Conservation (phyloP, 2,113 vertebrate species). For the Cariama cristata region DNA sequence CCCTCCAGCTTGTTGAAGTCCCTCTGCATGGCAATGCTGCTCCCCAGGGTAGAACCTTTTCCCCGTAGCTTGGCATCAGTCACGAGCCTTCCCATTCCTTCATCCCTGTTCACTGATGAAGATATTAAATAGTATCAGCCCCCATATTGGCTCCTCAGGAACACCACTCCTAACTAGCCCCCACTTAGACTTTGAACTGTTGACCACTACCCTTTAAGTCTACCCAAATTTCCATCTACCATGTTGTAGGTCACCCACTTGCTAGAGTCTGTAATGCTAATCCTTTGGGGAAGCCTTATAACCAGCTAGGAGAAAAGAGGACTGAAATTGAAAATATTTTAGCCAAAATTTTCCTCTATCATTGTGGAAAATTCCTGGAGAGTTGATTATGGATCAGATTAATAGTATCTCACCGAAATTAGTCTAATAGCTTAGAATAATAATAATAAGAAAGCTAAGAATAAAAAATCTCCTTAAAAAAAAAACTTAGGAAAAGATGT, state of each 20-base stretch:
- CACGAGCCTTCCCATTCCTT: background rate
- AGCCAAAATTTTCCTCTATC: background rate
- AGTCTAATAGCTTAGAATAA: background rate
- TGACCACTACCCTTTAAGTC: background rate
- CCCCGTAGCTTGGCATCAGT: background rate
- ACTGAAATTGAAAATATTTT: background rate
- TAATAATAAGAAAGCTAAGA: background rate
- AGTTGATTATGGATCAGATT: background rate
- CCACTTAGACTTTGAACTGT: background rate
- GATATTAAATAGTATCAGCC: background rate
- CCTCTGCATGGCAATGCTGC: background rate
- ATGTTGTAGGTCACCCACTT: background rate
- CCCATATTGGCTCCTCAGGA: background rate
- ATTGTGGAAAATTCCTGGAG: background rate
- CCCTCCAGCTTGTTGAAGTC: background rate
- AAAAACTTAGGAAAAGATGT: background rate
- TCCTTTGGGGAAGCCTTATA: background rate
- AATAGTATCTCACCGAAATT: background rate
- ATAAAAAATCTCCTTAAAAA: background rate
- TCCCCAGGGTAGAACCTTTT: background rate
- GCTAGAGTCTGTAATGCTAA: background rate
- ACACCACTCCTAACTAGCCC: background rate
- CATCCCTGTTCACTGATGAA: background rate
- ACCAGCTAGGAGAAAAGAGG: background rate
- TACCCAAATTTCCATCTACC: background rate